Base-by-base conservation (phyloP, 2,888 invertebrate genomes). In the Hymenopus coronatus region DNA sequence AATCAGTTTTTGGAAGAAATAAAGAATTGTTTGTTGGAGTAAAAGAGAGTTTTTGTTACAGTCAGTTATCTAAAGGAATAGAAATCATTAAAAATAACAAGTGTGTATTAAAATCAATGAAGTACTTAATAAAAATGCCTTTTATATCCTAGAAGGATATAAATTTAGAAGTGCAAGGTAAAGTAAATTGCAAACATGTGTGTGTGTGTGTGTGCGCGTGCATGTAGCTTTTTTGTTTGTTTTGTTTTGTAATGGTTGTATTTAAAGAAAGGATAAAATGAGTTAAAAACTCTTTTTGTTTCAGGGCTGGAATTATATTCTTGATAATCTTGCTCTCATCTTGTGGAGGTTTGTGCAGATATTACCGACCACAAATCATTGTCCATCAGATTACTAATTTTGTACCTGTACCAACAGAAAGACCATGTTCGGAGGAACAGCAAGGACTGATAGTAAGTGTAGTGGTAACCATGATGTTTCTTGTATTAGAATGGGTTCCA, bases 261-360 rank as follows among this genome's bases (percentile, higher is more conserved):
- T n/a, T n/a, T n/a, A n/a, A n/a, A 20, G 81, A 81, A 81, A 81
- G 20, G 14, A 81, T 12, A 15, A 20, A 81, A 81, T 15, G 14
- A 81, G n/a, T 28, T 83, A 83, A 28, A 81, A 27, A 30, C 4
- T 27, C 27, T n/a, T 15, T 30, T 83, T 86, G 88, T 90, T 91
- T 33, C 84, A 92, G 91, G 91, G 91, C 91, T 88, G 91, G 91
- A 33, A 91, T 91, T 54, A 89, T 92, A 28, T 91, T 92, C 88
- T 89, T 92, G 82, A 89, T 92, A 70, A 88, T 92, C 15, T 89
- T 92, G 85, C 87, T 92, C 25, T 92, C 92, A 14, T 92, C 92
- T 12, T 92, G 92, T 90, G 92, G 92, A 25, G 92, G 92, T n/a
- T 90, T 92, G 54, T 92, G 92, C 90, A 91, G 92, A 40, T 92